These are phyloP conservation scores for Zootoca vivipara DNA, from an alignment of 2,113 vertebrate species.

Conservation along the genomic window DNA sequence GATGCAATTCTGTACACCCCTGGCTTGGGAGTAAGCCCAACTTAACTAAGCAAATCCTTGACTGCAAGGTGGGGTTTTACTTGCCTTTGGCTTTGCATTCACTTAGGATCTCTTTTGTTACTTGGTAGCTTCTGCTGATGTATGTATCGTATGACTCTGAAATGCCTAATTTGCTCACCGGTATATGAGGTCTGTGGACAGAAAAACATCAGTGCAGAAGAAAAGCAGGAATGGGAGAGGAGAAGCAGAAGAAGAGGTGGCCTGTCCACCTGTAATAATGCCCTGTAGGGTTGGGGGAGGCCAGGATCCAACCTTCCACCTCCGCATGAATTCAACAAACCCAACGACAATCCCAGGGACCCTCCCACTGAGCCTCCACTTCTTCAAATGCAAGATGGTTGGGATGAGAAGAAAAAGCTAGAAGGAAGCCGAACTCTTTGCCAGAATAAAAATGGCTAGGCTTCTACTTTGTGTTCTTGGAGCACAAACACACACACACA, in stretches of 20 bases:
- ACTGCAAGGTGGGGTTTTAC: conserved; percentile 2
- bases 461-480: not conserved
- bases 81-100: conserved; percentile 93
- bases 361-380: not conserved
- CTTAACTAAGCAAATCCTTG: not conserved
- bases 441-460: not conserved
- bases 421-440: not conserved
- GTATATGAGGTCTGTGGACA: conserved; percentile 91
- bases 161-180: conserved; percentile 88
- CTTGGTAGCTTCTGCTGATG: conserved; percentile 96
- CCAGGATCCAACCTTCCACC: too few relatives aligned
- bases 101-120: conserved; percentile 93
- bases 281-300: too few relatives aligned
- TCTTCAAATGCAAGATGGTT: not conserved
- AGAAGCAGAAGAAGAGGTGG: too few relatives aligned
- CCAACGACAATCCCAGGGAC: not conserved
- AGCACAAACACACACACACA: not conserved
- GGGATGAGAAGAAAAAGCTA: not conserved
- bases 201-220: not conserved
- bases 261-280: too few relatives aligned
- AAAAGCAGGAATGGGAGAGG: not conserved
- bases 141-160: conserved; percentile 95
- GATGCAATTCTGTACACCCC: not conserved
- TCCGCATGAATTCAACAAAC: not conserved
- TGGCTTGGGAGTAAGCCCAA: not conserved